Evolutionary conservation across 1,140 invertebrate genomes (phyloP).

Genomic region (Marisa cornuarietis): DNA sequence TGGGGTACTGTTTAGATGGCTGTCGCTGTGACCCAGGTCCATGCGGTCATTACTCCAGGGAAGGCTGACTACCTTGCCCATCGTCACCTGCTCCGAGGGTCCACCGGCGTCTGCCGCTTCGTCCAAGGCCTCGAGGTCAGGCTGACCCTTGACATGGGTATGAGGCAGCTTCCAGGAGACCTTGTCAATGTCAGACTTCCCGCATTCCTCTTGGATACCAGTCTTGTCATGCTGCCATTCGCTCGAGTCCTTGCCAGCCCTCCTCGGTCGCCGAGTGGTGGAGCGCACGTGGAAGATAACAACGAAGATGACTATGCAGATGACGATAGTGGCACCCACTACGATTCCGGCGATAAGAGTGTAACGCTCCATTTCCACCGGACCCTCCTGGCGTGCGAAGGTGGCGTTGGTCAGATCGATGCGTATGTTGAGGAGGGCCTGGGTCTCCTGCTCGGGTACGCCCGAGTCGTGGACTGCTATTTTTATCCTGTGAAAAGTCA

Average conservation of each 20-base stretch:
- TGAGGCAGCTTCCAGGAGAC: conserved; percentile 26
- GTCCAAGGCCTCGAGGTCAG: conserved; percentile 8
- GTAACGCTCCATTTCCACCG: conserved; percentile 38
- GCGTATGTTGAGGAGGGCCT: conserved; percentile 37
- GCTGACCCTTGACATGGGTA: conserved; percentile 8
- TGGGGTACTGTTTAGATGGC: not conserved
- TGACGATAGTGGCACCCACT: conserved; percentile 45
- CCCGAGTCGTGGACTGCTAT: conserved; percentile 50
- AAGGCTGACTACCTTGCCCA: conserved; percentile 21
- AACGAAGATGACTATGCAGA: conserved; percentile 47
- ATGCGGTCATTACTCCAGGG: conserved; percentile 20
- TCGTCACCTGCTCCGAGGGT: conserved; percentile 11
- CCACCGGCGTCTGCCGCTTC: conserved; percentile 9
- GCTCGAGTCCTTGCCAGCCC: conserved; percentile 18
- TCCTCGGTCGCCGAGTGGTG: conserved; percentile 13
- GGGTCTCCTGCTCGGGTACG: conserved; percentile 29
- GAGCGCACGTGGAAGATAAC: conserved; percentile 49
- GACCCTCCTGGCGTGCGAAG: conserved; percentile 20
- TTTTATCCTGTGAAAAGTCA: conserved; percentile 35
- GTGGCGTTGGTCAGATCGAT: conserved; percentile 49
- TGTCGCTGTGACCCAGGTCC: not conserved
- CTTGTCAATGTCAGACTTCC: conserved; percentile 31
- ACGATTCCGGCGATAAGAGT: conserved; percentile 53
- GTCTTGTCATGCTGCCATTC: conserved; percentile 37
- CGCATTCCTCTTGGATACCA: conserved; percentile 35